Percentiles rank a stretch among this genome's conserved stretches.
phyloP scores from a whole-genome alignment of 2,797 vertebrate genomes.

The Chromis chromis region DNA sequence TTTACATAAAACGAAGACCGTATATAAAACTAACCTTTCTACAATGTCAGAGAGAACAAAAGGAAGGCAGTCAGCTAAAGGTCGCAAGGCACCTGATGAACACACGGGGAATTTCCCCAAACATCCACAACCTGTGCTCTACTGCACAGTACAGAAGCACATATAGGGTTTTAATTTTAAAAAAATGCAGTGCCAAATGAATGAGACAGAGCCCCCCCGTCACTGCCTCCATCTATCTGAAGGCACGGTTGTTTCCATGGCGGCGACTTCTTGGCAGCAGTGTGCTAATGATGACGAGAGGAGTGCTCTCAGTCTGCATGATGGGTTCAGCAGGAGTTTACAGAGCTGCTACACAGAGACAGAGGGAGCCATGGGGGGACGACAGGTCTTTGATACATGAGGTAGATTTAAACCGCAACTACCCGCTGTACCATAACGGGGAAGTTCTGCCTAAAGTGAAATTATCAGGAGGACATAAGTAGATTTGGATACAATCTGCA shows the following conservation, averaged over 20 bases:
- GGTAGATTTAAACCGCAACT: slow-evolving; percentile 32
- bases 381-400: slow-evolving; percentile 34
- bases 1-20: slow-evolving; percentile 28
- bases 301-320: slow-evolving; percentile 58
- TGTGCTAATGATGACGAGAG: slow-evolving; percentile 68
- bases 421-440: slow-evolving; percentile 15
- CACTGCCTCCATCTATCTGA: slow-evolving; percentile 53
- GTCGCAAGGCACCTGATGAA: slow-evolving; percentile 22
- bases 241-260: slow-evolving; percentile 73
- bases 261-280: slow-evolving; percentile 70
- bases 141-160: slow-evolving; percentile 22
- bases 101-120: slow-evolving; percentile 40
- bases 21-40: slow-evolving; percentile 34
- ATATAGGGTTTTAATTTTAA: slow-evolving; percentile 36
- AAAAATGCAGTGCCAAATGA: slow-evolving; percentile 59
- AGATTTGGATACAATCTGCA: slow-evolving; percentile 29
- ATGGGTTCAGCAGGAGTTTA: slow-evolving; percentile 82
- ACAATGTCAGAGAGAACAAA: slow-evolving; percentile 35
- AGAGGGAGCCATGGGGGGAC: neutral
- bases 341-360: slow-evolving; percentile 35
- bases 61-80: slow-evolving; percentile 31
- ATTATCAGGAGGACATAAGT: slow-evolving; percentile 21
- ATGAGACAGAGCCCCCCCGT: slow-evolving; percentile 56
- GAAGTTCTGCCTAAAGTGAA: slow-evolving; percentile 16
- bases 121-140: slow-evolving; percentile 30